Evolutionary conservation across 2,113 vertebrate species (phyloP).

Genomic region (Murina feae): DNA sequence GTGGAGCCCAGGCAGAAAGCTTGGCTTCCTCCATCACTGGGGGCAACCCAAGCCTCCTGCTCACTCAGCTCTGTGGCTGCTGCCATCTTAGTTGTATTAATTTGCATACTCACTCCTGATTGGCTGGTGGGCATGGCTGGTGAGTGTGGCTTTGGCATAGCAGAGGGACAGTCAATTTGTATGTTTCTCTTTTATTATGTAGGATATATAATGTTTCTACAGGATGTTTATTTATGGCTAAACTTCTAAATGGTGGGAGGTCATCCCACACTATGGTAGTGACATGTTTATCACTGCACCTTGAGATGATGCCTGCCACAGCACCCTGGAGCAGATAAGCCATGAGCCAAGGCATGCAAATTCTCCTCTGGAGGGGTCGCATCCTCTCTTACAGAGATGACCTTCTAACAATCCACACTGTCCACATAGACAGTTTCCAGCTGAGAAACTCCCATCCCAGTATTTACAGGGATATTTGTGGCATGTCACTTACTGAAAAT

Average conservation of each 20-base stretch:
- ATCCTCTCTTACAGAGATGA: fast-evolving
- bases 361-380: fast-evolving
- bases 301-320: background rate
- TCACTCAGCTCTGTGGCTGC: too few relatives aligned
- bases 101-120: too few relatives aligned
- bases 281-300: fast-evolving
- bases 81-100: too few relatives aligned
- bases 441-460: too few relatives aligned
- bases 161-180: too few relatives aligned
- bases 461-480: fast-evolving
- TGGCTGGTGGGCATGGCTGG: too few relatives aligned
- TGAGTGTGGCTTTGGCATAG: too few relatives aligned
- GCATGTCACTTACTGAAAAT: too few relatives aligned
- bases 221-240: background rate
- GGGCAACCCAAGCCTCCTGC: too few relatives aligned
- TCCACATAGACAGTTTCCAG: background rate
- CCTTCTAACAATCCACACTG: fast-evolving
- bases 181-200: too few relatives aligned
- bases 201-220: background rate
- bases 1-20: too few relatives aligned
- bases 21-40: too few relatives aligned
- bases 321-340: fast-evolving
- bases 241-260: background rate
- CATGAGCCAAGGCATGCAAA: fast-evolving
- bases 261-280: fast-evolving